Conservation (phyloP, 2,113 vertebrate genomes). For the Phainopepla nitens region DNA sequence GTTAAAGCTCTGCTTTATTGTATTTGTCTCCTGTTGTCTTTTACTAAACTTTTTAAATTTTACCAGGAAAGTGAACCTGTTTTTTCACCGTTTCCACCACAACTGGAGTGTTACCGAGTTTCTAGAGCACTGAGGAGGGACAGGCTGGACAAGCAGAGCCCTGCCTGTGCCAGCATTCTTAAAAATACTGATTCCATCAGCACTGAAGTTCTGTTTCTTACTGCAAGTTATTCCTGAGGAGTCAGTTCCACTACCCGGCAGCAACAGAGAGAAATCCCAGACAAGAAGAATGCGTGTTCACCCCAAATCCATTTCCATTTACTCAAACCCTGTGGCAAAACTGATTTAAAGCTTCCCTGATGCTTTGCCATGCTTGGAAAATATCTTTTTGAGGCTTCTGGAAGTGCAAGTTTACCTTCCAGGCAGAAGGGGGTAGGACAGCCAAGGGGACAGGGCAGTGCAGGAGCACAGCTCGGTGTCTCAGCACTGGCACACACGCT, state of each 20-base stretch:
- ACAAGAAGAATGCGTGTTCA: background rate
- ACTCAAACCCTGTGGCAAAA: background rate
- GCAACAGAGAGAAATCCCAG: background rate
- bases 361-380: background rate
- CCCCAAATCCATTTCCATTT: background rate
- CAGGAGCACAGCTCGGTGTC: background rate
- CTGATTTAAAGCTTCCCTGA: background rate
- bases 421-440: background rate
- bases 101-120: fast-evolving
- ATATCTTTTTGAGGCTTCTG: background rate
- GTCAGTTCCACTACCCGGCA: background rate
- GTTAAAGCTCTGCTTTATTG: no score
- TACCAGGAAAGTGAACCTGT: no score
- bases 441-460: background rate
- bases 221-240: background rate
- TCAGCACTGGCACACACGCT: background rate
- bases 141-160: background rate
- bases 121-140: background rate
- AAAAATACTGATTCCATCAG: background rate
- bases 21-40: no score
- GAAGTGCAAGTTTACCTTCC: background rate
- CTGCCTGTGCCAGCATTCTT: background rate
- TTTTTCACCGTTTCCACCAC: background rate
- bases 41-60: no score
- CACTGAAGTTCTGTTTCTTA: background rate